Conservation (phyloP, 1,140 invertebrate species). For the Drosophila biarmipes region DNA sequence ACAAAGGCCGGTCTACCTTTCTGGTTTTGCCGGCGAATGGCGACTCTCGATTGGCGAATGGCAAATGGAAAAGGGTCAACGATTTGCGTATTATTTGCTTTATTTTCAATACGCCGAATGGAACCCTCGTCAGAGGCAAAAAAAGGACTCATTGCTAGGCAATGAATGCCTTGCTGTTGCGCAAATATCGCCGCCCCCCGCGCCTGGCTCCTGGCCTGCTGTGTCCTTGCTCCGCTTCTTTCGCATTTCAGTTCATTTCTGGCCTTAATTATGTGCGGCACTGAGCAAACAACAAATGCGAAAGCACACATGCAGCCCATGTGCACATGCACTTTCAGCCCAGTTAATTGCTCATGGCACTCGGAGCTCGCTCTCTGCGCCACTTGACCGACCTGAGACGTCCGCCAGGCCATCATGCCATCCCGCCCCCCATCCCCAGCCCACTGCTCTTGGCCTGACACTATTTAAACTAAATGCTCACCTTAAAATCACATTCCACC, state of each 20-base stretch:
- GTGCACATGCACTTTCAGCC: constrained; percentile 35
- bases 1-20: constrained; percentile 64
- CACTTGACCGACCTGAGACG: constrained; percentile 73
- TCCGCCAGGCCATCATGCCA: constrained; percentile 14
- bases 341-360: constrained; percentile 76
- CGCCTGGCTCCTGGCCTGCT: constrained; percentile 28
- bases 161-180: constrained; percentile 49
- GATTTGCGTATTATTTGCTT: constrained; percentile 75
- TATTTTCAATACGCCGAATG: constrained; percentile 63
- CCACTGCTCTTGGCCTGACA: constrained; percentile 41
- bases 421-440: background rate
- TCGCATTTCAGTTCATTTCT: constrained; percentile 62
- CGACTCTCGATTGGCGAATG: constrained; percentile 25
- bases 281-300: constrained; percentile 73
- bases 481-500: constrained; percentile 61
- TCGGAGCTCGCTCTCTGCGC: constrained; percentile 50
- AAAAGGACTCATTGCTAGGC: constrained; percentile 52
- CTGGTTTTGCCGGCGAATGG: constrained; percentile 33
- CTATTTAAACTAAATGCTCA: constrained; percentile 52
- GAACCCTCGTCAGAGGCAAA: constrained; percentile 69
- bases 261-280: constrained; percentile 79
- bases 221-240: constrained; percentile 79
- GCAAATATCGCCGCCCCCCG: constrained; percentile 32
- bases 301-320: constrained; percentile 49
- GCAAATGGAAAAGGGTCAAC: constrained; percentile 62